Percentiles rank a stretch among this genome's conserved stretches.
phyloP scores from a whole-genome alignment of 2,888 invertebrate genomes.

The Anoplius nigerrimus region DNA sequence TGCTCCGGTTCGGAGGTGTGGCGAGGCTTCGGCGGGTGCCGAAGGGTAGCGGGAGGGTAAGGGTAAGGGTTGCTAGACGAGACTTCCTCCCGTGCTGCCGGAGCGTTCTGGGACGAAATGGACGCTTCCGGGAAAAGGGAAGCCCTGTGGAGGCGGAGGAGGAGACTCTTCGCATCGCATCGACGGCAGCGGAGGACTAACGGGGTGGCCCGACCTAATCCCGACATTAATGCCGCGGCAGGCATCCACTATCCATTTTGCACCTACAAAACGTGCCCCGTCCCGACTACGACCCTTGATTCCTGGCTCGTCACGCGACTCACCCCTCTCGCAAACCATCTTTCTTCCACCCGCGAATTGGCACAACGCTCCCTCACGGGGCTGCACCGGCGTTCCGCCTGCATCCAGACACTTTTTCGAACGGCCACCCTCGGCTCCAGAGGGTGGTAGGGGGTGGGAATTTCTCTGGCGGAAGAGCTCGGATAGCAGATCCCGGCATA shows the following conservation, averaged over 20 bases:
- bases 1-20: slow-evolving; percentile 21
- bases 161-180: slow-evolving; percentile 33
- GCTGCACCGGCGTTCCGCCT: no score
- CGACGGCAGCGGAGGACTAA: slow-evolving; percentile 43
- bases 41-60: slow-evolving; percentile 11
- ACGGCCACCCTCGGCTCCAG: no score
- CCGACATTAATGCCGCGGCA: slow-evolving; percentile 65
- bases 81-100: slow-evolving; percentile 35
- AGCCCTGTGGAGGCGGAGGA: slow-evolving; percentile 8
- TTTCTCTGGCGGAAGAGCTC: not conserved
- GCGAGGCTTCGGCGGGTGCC: slow-evolving; percentile 6
- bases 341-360: not conserved
- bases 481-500: slow-evolving; percentile 27
- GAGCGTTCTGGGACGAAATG: slow-evolving; percentile 45
- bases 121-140: slow-evolving; percentile 14
- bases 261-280: slow-evolving; percentile 37
- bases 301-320: not conserved
- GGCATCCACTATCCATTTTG: slow-evolving; percentile 56
- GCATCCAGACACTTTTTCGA: not conserved
- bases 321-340: not conserved
- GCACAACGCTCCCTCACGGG: not conserved
- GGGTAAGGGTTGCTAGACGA: slow-evolving; percentile 22
- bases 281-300: not conserved
- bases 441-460: no score
- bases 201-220: slow-evolving; percentile 59